These are phyloP conservation scores for Hermatobates lingyangjiaoensis DNA, from an alignment of 1,140 invertebrate genomes.

Conservation along the genomic window DNA sequence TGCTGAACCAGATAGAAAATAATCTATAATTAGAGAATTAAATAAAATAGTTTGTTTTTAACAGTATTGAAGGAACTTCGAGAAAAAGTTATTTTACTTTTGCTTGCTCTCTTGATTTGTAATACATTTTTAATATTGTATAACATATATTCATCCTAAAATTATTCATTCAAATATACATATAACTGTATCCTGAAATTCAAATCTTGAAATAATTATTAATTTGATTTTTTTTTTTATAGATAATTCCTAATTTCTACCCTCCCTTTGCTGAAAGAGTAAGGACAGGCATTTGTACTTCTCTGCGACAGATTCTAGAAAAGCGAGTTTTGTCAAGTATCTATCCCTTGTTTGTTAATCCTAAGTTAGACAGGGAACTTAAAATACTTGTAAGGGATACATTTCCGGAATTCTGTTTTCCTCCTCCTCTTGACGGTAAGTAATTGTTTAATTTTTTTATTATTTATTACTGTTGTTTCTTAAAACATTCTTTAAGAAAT, in stretches of 20 bases:
- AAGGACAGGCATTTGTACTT: constrained; percentile 72
- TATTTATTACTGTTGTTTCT: neutral
- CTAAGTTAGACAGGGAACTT: constrained; percentile 77
- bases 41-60: too few relatives aligned
- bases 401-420: constrained; percentile 76
- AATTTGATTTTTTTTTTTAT: constrained; percentile 22
- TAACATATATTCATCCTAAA: neutral
- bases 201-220: neutral
- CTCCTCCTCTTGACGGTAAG: constrained; percentile 23
- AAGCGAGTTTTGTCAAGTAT: constrained; percentile 81
- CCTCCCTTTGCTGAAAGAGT: constrained; percentile 68
- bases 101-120: too few relatives aligned
- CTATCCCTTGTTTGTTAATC: constrained; percentile 79
- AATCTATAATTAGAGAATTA: too few relatives aligned
- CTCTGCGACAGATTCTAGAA: constrained; percentile 80
- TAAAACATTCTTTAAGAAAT: too few relatives aligned
- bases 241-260: constrained; percentile 88
- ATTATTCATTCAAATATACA: too few relatives aligned
- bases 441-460: neutral
- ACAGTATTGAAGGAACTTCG: too few relatives aligned
- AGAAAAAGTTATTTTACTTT: too few relatives aligned
- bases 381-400: constrained; percentile 67
- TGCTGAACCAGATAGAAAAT: too few relatives aligned
- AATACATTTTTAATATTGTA: too few relatives aligned
- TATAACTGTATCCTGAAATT: too few relatives aligned